phyloP scores from a whole-genome alignment of 2,797 vertebrate genomes.

The Zonotrichia albicollis region DNA sequence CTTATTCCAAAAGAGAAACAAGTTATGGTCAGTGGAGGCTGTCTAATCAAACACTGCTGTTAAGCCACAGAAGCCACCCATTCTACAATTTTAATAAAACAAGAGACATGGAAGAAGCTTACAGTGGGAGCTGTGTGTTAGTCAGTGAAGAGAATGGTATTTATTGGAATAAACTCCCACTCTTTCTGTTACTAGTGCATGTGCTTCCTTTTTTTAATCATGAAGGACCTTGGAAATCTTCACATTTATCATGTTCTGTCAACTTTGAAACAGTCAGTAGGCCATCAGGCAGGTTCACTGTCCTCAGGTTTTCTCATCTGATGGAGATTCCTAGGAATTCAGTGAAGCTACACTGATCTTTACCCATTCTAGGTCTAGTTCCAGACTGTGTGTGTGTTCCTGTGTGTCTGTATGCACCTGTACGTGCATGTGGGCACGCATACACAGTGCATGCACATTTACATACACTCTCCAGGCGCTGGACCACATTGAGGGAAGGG shows the following conservation, averaged over 20 bases:
- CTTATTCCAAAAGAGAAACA: neutral
- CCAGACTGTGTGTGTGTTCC: neutral
- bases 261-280: neutral
- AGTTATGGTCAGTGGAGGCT: neutral
- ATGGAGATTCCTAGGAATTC: neutral
- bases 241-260: neutral
- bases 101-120: neutral
- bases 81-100: neutral
- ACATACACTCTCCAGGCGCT: neutral
- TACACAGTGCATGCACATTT: neutral
- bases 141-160: neutral
- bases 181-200: neutral
- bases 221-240: neutral
- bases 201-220: neutral
- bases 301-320: neutral
- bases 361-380: neutral
- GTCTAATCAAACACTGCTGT: neutral
- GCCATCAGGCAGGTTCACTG: neutral
- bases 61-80: neutral
- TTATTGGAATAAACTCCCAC: neutral
- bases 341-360: neutral
- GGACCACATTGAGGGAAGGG: neutral
- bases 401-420: neutral
- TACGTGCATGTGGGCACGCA: fast-evolving
- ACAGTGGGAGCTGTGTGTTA: neutral